Evolutionary conservation across 2,888 invertebrate species (phyloP).

Genomic region (Luperina nickerlii): DNA sequence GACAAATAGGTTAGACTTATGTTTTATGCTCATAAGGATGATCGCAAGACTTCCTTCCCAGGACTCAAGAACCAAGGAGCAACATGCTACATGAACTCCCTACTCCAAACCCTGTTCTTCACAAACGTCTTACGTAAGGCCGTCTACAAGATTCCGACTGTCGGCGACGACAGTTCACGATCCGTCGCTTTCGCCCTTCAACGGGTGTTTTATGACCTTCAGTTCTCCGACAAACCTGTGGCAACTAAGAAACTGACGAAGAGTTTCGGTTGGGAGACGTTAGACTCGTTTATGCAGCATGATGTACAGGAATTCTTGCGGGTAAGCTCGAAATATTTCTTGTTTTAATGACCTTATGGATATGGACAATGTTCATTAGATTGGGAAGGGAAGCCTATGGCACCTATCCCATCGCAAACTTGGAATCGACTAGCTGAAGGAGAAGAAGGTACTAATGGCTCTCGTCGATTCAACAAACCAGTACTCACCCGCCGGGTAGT

Average conservation of each 20-base stretch:
- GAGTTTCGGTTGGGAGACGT: slow-evolving; percentile 99
- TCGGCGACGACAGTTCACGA: slow-evolving; percentile 97
- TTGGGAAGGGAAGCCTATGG: background rate
- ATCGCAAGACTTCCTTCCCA: slow-evolving; percentile 59
- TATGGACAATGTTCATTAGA: background rate
- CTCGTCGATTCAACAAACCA: background rate
- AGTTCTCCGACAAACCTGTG: slow-evolving; percentile 99
- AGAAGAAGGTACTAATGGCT: background rate
- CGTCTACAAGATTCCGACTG: slow-evolving; percentile 99
- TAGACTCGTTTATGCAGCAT: slow-evolving; percentile 99
- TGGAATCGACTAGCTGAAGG: background rate
- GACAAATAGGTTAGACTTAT: background rate
- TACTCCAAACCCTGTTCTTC: slow-evolving; percentile 99
- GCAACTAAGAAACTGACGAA: slow-evolving; percentile 99
- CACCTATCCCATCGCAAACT: background rate
- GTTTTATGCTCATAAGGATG: background rate
- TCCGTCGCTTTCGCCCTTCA: slow-evolving; percentile 98
- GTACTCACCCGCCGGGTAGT: background rate
- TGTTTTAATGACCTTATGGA: background rate
- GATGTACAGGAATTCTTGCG: slow-evolving; percentile 97
- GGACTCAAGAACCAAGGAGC: slow-evolving; percentile 99
- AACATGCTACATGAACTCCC: slow-evolving; percentile 99
- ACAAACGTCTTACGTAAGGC: slow-evolving; percentile 97
- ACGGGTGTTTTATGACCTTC: slow-evolving; percentile 99
- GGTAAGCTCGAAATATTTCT: slow-evolving; percentile 79